Base-by-base conservation (phyloP, 2,888 invertebrate species). In the Suillia variegata region DNA sequence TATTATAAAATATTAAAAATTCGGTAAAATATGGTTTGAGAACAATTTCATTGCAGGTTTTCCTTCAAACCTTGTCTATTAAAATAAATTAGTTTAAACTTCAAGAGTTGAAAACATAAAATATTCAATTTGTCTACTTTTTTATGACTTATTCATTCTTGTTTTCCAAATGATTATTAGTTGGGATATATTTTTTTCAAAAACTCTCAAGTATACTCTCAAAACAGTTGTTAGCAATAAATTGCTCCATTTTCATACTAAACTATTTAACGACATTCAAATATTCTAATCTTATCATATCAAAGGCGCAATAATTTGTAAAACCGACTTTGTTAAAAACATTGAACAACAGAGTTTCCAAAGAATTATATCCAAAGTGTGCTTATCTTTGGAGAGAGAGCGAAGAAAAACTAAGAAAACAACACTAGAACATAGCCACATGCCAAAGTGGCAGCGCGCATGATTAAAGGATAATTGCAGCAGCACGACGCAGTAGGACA, bases 261-360 rank as follows among this genome's bases (percentile, higher is more conserved):
- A 5, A 38, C n/a, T 38, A 12, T 12, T n/a, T 13, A n/a, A 45
- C 6, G 4, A 45, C 45, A 18, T 38, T 38, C 38, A 13, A 45
- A 5, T 5, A 4, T 45, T 17, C 20, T 17, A n/a, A n/a, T n/a
- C 20, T 45, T 8, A 45, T 45, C 45, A 18, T 45, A 45, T 45
- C 45, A 20, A 45, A 45, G 5, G 45, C 45, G 45, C 45, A 3
- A 45, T 45, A 45, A 45, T 45, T 45, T 20, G 45, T 45, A 45
- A 45, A 45, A 45, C 45, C 45, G 45, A 45, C 45, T 45, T 45
- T 45, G 45, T 45, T 45, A 45, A 45, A 45, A 45, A n/a, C 4
- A 38, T n/a, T 13, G 6, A 26, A n/a, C n/a, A 26, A 26, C 10
- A 13, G 38, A 8, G 18, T 45, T 20, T 45, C 45, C 45, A 3